phyloP scores from a whole-genome alignment of 2,113 vertebrate species.

The Shinisaurus crocodilurus region DNA sequence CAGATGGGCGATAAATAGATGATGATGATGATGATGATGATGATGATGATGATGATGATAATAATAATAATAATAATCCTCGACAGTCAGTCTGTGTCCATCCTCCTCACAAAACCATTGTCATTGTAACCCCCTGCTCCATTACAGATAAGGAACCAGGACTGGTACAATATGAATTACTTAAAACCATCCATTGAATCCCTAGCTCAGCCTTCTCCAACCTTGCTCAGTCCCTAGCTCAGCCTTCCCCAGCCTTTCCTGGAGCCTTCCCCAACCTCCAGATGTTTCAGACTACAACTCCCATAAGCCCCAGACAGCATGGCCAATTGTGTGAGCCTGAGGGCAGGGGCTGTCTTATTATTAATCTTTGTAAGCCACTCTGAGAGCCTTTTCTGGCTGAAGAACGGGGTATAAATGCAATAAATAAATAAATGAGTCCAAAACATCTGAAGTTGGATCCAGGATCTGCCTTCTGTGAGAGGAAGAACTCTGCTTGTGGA shows the following conservation, averaged over 20 bases:
- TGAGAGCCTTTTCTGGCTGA: too few relatives aligned
- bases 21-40: too few relatives aligned
- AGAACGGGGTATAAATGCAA: too few relatives aligned
- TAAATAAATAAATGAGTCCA: too few relatives aligned
- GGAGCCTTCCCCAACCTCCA: too few relatives aligned
- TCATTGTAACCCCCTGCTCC: not conserved
- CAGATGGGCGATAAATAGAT: too few relatives aligned
- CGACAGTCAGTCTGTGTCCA: not conserved
- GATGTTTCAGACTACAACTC: not conserved
- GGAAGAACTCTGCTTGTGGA: too few relatives aligned
- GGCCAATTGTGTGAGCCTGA: not conserved
- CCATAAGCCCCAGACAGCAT: not conserved
- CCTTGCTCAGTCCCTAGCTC: not conserved
- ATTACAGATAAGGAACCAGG: not conserved
- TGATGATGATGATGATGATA: too few relatives aligned
- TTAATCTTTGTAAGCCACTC: too few relatives aligned
- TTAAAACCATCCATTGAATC: not conserved
- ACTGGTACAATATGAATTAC: not conserved
- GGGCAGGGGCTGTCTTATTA: too few relatives aligned
- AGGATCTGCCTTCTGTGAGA: too few relatives aligned
- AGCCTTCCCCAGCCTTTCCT: not conserved
- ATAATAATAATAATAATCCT: too few relatives aligned
- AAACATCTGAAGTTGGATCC: not conserved
- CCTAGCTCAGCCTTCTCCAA: not conserved
- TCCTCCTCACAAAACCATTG: not conserved